phyloP scores from a whole-genome alignment of 2,797 vertebrate genomes.

The Lindbergichthys nudifrons region DNA sequence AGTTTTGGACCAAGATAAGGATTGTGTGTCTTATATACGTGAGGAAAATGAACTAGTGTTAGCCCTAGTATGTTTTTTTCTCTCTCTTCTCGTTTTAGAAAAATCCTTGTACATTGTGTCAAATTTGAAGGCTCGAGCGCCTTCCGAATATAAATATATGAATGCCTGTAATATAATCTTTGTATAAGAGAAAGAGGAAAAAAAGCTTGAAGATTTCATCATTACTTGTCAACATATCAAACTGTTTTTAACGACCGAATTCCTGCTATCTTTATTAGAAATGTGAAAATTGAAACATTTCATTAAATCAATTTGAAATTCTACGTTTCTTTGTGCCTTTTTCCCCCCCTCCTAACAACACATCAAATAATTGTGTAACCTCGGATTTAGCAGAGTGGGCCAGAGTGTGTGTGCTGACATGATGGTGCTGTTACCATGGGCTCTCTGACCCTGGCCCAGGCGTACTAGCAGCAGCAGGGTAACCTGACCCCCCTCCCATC shows the following conservation, averaged over 20 bases:
- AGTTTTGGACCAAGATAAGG: conserved; percentile 74
- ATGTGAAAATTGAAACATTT: conserved; percentile 86
- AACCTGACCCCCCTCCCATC: conserved; percentile 88
- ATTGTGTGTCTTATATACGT: conserved; percentile 77
- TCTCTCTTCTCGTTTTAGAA: conserved; percentile 72
- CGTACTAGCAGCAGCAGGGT: conserved; percentile 74
- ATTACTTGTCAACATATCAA: conserved; percentile 84
- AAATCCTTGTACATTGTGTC: conserved; percentile 82
- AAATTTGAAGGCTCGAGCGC: conserved; percentile 73
- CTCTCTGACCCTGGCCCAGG: conserved; percentile 76
- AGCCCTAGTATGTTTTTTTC: conserved; percentile 58
- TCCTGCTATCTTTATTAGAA: conserved; percentile 87
- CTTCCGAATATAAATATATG: conserved; percentile 80
- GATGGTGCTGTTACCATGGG: conserved; percentile 73
- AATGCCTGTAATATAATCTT: conserved; percentile 86
- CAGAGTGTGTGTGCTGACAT: conserved; percentile 36
- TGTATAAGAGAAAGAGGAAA: conserved; percentile 75
- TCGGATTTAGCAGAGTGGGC: conserved; percentile 31
- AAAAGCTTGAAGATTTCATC: conserved; percentile 79
- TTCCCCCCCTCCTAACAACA: neutral
- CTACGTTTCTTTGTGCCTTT: conserved; percentile 30
- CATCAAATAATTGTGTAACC: conserved; percentile 29
- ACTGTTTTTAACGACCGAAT: conserved; percentile 84
- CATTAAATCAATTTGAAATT: conserved; percentile 87
- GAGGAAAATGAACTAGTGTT: conserved; percentile 76